Base-by-base conservation (phyloP, 2,888 invertebrate species). In the Hyppa rectilinea region DNA sequence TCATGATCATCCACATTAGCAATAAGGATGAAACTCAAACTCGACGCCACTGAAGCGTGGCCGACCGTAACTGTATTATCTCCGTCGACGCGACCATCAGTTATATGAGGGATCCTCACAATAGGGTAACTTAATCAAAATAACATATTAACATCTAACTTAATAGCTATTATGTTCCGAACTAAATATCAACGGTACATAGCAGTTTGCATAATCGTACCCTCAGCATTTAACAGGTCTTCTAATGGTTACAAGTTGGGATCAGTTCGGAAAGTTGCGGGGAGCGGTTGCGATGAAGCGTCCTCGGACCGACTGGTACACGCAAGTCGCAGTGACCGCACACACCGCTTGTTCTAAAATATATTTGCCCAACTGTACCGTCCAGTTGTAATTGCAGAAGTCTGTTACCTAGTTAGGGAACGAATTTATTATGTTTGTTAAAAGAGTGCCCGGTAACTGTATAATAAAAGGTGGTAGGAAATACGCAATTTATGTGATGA, bases 381-480 rank as follows among this genome's bases (percentile, higher is more conserved):
- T 81, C 88, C 86, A 88, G 87, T 87, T 84, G 87, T 92, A 90
- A 92, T 92, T 91, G 88, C 89, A 86, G 87, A 88, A 89, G 88
- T 90, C 87, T 82, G 76, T 77, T 71, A n/a, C n/a, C n/a, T n/a
- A 70, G 85, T 84, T 79, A 53, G 64, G 53, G 60, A 68, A 71
- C 71, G 36, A 66, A 83, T 78, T 77, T 80, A 82, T 80, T 77
- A 70, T 88, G 86, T 88, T 89, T 88, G 85, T 87, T 82, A 85
- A 87, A 85, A 80, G 85, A 86, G 74, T 71, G 75, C 61, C 68
- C 66, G 59, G 77, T 82, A 81, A 83, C 78, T 75, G 75, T 78
- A 75, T 80, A 70, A 84, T 36, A 45, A 55, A 73, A 62, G 63
- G 64, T 75, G 67, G 69, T 49, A 26, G 12, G 7, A 43, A 53